Evolutionary conservation across 35 echinoderm and acorn worm species (phyloP).

Genomic region (Lytechinus pictus): DNA sequence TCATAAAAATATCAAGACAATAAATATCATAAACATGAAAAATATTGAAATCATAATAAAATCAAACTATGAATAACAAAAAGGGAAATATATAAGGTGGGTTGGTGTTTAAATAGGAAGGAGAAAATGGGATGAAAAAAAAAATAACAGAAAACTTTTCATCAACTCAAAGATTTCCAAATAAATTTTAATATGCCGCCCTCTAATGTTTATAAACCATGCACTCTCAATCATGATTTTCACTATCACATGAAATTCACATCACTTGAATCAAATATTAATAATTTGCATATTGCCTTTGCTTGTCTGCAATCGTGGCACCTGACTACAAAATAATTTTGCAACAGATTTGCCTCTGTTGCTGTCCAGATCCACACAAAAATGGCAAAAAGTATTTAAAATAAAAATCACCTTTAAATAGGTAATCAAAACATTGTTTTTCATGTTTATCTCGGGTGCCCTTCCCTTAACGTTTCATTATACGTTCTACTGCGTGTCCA

Average conservation of each 20-base stretch:
- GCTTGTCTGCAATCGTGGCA: background rate
- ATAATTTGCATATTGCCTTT: background rate
- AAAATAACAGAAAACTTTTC: background rate
- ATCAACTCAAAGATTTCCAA: background rate
- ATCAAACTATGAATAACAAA: background rate
- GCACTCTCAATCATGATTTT: background rate
- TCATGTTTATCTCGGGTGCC: too few relatives aligned
- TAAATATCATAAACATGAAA: background rate
- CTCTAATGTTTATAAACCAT: background rate
- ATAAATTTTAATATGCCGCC: background rate
- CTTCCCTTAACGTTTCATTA: too few relatives aligned
- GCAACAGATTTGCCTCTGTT: background rate
- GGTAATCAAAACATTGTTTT: too few relatives aligned
- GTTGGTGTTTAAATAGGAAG: background rate
- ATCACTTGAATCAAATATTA: background rate
- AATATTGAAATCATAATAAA: background rate
- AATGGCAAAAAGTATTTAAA: too few relatives aligned
- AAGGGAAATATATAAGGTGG: background rate
- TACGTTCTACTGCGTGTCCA: too few relatives aligned
- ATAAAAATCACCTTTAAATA: too few relatives aligned
- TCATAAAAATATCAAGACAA: too few relatives aligned
- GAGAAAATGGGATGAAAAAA: background rate
- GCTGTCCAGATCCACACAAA: background rate
- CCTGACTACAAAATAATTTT: too few relatives aligned
- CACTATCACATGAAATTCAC: background rate